Evolutionary conservation across 92 coral and sea anemone species (phyloP).

Genomic region (Palythoa grandis): DNA sequence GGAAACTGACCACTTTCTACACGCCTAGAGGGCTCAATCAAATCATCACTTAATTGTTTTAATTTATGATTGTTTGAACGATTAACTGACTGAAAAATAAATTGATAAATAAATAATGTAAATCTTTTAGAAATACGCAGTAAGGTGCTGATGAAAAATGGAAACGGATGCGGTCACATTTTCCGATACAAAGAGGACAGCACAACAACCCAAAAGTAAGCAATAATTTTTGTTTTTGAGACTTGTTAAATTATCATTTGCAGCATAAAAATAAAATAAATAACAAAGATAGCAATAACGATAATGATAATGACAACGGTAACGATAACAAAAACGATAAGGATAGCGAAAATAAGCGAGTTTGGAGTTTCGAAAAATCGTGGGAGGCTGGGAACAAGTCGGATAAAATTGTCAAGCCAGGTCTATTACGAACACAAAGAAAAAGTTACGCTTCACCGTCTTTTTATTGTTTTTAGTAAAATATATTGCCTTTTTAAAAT

Average conservation of each 20-base stretch:
- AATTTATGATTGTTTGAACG: not conserved
- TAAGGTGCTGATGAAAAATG: constrained; percentile 30
- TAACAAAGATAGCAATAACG: too few species aligned
- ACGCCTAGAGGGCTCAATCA: too few species aligned
- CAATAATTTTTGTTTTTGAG: not conserved
- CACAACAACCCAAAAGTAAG: constrained; percentile 32
- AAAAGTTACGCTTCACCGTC: too few species aligned
- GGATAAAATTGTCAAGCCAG: too few species aligned
- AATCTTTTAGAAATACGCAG: constrained; percentile 36
- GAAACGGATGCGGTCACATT: constrained; percentile 54
- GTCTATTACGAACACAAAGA: too few species aligned
- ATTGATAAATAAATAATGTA: not conserved
- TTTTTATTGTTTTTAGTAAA: too few species aligned
- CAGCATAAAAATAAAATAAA: too few species aligned
- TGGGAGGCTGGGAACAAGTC: too few species aligned
- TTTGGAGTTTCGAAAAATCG: not conserved
- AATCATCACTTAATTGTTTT: not conserved
- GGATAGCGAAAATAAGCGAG: not conserved
- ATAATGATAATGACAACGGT: too few species aligned
- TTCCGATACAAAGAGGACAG: constrained; percentile 59
- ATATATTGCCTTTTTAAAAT: too few species aligned
- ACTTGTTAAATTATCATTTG: too few species aligned
- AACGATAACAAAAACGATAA: not conserved
- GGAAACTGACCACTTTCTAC: too few species aligned
- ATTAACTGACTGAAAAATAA: not conserved